These are phyloP conservation scores for Cricetomys ansorgei DNA, from an alignment of 2,113 vertebrate genomes.

Conservation along the genomic window DNA sequence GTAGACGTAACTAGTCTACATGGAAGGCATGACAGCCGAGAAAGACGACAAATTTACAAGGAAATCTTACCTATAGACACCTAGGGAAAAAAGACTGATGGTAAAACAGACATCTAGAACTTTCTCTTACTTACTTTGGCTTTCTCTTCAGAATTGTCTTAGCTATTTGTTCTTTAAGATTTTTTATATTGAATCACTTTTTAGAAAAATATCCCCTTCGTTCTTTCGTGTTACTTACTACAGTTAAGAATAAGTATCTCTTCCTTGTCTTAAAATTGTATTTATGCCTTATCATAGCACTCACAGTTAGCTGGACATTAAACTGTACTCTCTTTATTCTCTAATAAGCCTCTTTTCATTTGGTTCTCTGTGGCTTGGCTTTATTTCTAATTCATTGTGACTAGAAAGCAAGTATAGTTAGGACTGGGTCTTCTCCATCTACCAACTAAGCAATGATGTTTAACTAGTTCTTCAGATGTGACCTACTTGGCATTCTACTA, in stretches of 20 bases:
- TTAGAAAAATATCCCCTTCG: neutral
- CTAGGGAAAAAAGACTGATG: neutral
- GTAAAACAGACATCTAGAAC: neutral
- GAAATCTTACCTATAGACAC: neutral
- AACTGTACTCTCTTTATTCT: neutral
- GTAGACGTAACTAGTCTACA: neutral
- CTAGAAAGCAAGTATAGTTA: neutral
- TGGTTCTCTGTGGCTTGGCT: conserved; percentile 17
- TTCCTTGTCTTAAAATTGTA: conserved; percentile 9
- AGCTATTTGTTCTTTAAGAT: neutral
- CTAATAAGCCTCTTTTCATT: neutral
- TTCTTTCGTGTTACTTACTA: neutral
- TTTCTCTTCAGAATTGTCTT: conserved; percentile 42
- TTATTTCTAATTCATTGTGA: conserved; percentile 19
- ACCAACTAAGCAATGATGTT: neutral
- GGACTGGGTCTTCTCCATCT: neutral
- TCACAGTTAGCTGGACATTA: neutral
- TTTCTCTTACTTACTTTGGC: neutral
- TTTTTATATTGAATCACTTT: neutral
- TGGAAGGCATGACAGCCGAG: neutral
- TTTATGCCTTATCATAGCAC: neutral
- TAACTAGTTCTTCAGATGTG: conserved; percentile 42
- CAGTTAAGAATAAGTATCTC: neutral
- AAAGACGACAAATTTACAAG: neutral
- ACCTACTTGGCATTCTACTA: conserved; percentile 32